Evolutionary conservation across 2,888 invertebrate species (phyloP), one percentile per base, ranked within the genome.

Genomic region (Drosophila fungiperda): DNA sequence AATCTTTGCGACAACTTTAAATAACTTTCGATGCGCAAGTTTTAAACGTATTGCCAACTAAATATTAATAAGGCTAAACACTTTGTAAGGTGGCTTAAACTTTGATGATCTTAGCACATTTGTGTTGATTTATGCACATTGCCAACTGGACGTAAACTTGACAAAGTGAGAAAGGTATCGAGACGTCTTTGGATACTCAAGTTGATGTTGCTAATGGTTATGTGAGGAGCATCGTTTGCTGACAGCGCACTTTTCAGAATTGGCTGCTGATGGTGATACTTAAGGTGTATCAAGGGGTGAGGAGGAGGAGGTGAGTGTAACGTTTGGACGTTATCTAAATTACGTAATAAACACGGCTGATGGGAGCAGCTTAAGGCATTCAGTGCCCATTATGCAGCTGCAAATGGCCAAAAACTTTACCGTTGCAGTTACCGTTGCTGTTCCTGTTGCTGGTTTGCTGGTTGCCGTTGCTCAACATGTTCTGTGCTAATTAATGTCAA

Each of bases 401-500:
- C 62, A 87, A 85, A 78, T 89, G 82, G 90, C 65, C 79, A 55
- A 85, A 82, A 82, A 89, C 68, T 86, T 86, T 80, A 68, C 77
- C 89, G 81, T 80, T 62, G 54, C 72, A 61, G 59, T 77, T 54
- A 62, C 45, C 72, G 57, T 86, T 79, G 57, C 80, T 84, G 80
- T 82, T 64, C 48, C 67, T 29, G 59, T 81, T 61, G 49, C 70
- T 52, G 11, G 17, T 61, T 81, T 61, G 49, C 70, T 52, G 11
- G 17, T 61, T 61, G 48, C 58, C 33, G 63, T 59, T 59, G 66
- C 63, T 68, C 78, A 83, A 78, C 87, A 75, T 86, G 80, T 78
- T 88, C 80, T 65, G 67, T 73, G 83, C 89, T 87, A 87, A 87
- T 87, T 87, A 87, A 89, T 87, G 89, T 89, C 86, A 83, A 87